Evolutionary conservation across 2,888 invertebrate species (phyloP).

Genomic region (Phaonia tiefii): DNA sequence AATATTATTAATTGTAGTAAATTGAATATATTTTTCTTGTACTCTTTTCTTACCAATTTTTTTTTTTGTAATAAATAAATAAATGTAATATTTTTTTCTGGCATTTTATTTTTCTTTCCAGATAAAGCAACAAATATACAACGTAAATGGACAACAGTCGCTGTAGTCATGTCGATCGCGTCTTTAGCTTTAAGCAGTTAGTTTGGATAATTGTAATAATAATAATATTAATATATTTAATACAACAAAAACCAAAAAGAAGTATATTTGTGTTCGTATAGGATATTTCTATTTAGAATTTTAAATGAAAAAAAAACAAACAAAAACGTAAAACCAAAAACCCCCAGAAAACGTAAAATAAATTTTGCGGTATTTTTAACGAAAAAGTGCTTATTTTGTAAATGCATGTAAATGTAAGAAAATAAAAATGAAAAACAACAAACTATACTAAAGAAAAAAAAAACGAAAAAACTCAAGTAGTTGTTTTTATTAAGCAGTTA

Average conservation of each 20-base stretch:
- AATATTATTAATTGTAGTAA: no score
- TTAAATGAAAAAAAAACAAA: constrained; percentile 73
- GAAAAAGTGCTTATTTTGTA: constrained; percentile 80
- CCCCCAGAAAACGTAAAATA: constrained; percentile 65
- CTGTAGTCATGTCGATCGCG: constrained; percentile 80
- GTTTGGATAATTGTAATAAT: constrained; percentile 72
- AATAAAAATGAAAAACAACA: constrained; percentile 68
- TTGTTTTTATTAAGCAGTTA: no score
- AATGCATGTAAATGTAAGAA: constrained; percentile 80
- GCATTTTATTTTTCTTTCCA: constrained; percentile 70
- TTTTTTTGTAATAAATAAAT: no score
- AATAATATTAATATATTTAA: constrained; percentile 56
- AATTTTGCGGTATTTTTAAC: constrained; percentile 79
- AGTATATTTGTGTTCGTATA: constrained; percentile 73
- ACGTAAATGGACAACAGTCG: constrained; percentile 80
- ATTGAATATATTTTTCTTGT: no score
- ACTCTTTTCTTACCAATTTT: no score
- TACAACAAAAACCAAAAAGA: constrained; percentile 58
- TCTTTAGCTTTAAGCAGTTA: constrained; percentile 81
- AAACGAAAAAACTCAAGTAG: background rate
- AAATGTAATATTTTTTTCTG: no score
- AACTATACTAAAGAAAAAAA: constrained; percentile 43
- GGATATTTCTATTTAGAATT: constrained; percentile 78
- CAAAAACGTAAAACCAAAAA: constrained; percentile 41
- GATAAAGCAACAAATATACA: constrained; percentile 80